These are phyloP conservation scores for Fundulus diaphanus DNA, from an alignment of 2,797 vertebrate genomes.

Conservation along the genomic window DNA sequence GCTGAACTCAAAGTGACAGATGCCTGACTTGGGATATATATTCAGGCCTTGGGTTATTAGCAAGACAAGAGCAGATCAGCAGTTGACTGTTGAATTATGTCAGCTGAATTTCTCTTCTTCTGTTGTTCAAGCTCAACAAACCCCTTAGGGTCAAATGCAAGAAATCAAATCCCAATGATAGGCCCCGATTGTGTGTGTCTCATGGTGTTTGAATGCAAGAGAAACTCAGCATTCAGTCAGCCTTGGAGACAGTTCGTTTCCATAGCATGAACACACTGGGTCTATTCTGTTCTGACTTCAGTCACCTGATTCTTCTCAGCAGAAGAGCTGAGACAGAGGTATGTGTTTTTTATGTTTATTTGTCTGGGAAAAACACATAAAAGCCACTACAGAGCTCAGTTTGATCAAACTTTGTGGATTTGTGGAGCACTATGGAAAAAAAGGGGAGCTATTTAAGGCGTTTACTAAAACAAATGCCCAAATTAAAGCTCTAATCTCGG, in stretches of 20 bases:
- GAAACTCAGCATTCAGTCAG: constrained; percentile 6
- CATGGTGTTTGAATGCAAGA: not conserved
- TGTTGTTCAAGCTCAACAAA: constrained; percentile 18
- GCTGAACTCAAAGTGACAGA: constrained; percentile 17
- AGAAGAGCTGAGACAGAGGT: constrained; percentile 5
- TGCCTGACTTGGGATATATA: constrained; percentile 28
- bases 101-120: constrained; percentile 19
- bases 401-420: constrained; percentile 7
- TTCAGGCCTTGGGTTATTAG: constrained; percentile 30
- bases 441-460: not conserved
- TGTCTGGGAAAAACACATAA: constrained; percentile 6
- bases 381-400: not conserved
- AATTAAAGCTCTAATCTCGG: constrained; percentile 1
- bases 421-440: not conserved
- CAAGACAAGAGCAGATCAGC: constrained; percentile 54
- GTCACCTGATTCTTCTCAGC: constrained; percentile 5
- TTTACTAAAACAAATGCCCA: not conserved
- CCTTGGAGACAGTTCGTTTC: constrained; percentile 10
- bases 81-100: constrained; percentile 55
- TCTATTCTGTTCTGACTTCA: constrained; percentile 9
- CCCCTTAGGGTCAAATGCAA: constrained; percentile 47
- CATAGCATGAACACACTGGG: constrained; percentile 2
- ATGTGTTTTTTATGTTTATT: constrained; percentile 12
- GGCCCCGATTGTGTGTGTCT: not conserved
- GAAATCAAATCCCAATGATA: constrained; percentile 47